phyloP scores from a whole-genome alignment of 1,140 invertebrate genomes.

The Ips typographus region DNA sequence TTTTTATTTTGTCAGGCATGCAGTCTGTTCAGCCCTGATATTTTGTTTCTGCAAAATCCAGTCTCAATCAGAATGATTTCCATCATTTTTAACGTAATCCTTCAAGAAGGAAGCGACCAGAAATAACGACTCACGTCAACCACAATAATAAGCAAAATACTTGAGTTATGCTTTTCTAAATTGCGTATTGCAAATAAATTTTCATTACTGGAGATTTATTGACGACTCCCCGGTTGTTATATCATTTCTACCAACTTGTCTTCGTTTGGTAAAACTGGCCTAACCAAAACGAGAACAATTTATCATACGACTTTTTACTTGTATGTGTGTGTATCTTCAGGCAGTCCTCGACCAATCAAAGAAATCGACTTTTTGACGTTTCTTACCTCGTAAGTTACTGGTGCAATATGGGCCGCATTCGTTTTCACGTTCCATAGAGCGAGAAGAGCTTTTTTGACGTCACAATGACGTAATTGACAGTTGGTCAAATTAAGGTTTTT shows the following conservation, averaged over 20 bases:
- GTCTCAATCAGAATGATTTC: neutral
- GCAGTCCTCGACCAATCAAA: constrained; percentile 12
- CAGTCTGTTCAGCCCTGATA: neutral
- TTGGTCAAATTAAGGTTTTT: no score
- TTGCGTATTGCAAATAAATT: constrained; percentile 34
- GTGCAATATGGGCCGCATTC: no score
- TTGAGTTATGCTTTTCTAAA: constrained; percentile 33
- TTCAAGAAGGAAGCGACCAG: constrained; percentile 13
- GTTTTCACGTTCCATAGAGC: no score
- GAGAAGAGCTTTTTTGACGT: no score
- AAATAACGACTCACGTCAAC: constrained; percentile 8
- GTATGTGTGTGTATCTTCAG: constrained; percentile 3
- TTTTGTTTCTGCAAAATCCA: neutral
- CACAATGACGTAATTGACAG: no score
- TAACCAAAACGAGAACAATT: constrained; percentile 19
- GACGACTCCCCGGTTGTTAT: constrained; percentile 16
- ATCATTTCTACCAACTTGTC: constrained; percentile 33
- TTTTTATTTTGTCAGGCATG: constrained; percentile 8
- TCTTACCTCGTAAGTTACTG: neutral
- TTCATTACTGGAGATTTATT: constrained; percentile 35
- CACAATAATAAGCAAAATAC: constrained; percentile 30
- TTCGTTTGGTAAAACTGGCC: constrained; percentile 1
- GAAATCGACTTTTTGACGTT: neutral
- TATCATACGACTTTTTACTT: constrained; percentile 26
- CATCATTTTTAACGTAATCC: constrained; percentile 2